Base-by-base conservation (phyloP, 1,140 invertebrate genomes). In the Zaprionus tsacasi region DNA sequence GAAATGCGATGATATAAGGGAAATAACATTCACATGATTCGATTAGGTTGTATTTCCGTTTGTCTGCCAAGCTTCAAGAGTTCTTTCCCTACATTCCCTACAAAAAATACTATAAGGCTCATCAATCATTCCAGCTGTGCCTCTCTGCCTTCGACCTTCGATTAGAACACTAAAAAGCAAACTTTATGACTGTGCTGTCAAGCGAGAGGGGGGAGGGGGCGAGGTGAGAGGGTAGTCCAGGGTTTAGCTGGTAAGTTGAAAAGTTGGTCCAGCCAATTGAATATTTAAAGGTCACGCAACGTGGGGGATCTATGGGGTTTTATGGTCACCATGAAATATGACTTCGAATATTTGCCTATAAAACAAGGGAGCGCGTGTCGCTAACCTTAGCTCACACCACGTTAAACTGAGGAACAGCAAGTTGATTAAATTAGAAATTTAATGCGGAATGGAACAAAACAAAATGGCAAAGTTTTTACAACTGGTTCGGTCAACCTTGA, bases 391-490 rank as follows among this genome's bases (percentile, higher is more conserved):
- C 17, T 21, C 25, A 11, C 13, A 13, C 10, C 57, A 17, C 52
- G 50, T 13, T 12, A 64, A 50, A 27, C 64, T 56, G 40, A 72
- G 69, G 21, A 21, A 21, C 57, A 70, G 87, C 56, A 75, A 78
- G 85, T 80, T 88, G 85, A 88, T 89, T 89, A 88, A 88, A 88
- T 89, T 89, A 76, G 81, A 88, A 78, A 89, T 81, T 89, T 88
- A 81, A 88, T 88, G 70, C 17, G 56, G 56, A 30, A 17, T 63
- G 76, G 56, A 67, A 66, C 65, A 61, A 60, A 74, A 69, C 63
- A 73, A 68, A 82, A 79, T 80, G 70, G 70, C 65, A 80, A 89
- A 89, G 74, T 88, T 87, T 87, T 87, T 83, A 86, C 79, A 82
- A 76, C 79, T 73, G 60, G 17, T 76, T 72, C 66, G 71, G 48